These are phyloP conservation scores for Laterallus jamaicensis DNA, from an alignment of 2,113 vertebrate genomes.

Conservation along the genomic window DNA sequence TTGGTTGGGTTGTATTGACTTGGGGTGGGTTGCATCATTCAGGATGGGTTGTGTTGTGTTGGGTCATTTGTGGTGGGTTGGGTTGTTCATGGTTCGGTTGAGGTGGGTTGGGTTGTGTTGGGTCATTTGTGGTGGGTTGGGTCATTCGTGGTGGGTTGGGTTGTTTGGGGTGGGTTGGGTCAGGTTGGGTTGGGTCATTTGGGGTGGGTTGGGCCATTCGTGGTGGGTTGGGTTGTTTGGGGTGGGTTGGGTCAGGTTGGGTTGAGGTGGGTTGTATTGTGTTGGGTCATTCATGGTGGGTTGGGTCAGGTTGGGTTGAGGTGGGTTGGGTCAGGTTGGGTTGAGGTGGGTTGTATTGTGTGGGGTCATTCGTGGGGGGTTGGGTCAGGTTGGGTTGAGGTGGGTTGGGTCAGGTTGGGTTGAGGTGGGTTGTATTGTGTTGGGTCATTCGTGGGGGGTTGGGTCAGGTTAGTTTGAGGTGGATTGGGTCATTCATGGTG, in stretches of 20 bases:
- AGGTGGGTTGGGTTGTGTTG: too few species aligned
- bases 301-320: background rate
- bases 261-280: too few species aligned
- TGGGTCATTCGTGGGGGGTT: background rate
- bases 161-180: too few species aligned
- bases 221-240: background rate
- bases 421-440: too few species aligned
- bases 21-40: background rate
- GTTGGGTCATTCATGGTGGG: accelerated
- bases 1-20: background rate
- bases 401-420: background rate
- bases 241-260: background rate
- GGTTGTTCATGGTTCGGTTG: background rate
- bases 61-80: background rate
- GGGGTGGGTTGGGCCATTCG: too few species aligned
- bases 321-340: too few species aligned
- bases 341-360: background rate
- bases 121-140: background rate
- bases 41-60: too few species aligned
- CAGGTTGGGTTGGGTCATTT: too few species aligned
- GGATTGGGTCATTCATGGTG: too few species aligned
- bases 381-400: too few species aligned
- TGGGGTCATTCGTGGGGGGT: background rate
- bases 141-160: background rate
- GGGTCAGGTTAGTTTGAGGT: background rate